Evolutionary conservation across 1,140 invertebrate species (phyloP).

Genomic region (Goniozus legneri): DNA sequence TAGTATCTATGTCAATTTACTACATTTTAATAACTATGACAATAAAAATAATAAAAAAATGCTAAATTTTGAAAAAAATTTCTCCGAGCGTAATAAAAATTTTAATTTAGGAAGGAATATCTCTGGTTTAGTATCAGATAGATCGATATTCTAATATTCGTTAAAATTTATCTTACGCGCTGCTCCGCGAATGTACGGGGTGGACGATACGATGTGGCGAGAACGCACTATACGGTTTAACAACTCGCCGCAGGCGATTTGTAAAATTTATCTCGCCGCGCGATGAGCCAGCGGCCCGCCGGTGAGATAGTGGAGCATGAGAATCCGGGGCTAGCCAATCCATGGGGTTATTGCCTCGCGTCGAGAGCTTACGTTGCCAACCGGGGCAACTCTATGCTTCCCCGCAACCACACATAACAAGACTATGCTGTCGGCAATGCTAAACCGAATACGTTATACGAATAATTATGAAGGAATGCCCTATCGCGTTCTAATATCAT

Average conservation of each 20-base stretch:
- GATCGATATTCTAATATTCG: too few species aligned
- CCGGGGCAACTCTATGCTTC: not conserved
- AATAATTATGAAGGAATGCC: not conserved
- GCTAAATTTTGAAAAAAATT: too few species aligned
- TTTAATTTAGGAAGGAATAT: too few species aligned
- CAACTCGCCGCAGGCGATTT: slow-evolving; percentile 19
- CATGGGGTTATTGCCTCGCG: slow-evolving; percentile 19
- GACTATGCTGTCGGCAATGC: not conserved
- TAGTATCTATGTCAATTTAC: too few species aligned
- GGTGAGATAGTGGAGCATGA: slow-evolving; percentile 14
- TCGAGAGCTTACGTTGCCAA: slow-evolving; percentile 14
- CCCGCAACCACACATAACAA: not conserved
- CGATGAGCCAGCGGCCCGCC: slow-evolving; percentile 3
- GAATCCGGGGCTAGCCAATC: slow-evolving; percentile 15
- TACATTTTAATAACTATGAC: too few species aligned
- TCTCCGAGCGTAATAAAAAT: too few species aligned
- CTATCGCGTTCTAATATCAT: not conserved
- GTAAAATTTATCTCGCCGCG: slow-evolving; percentile 25
- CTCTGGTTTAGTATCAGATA: too few species aligned
- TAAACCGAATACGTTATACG: not conserved
- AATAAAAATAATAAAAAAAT: too few species aligned
- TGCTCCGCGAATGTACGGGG: too few species aligned
- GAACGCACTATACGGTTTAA: slow-evolving; percentile 11
- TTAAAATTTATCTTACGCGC: not conserved
- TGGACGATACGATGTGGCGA: slow-evolving; percentile 9